Base-by-base conservation (phyloP, 1,140 invertebrate genomes). In the Tetragnatha versicolor region DNA sequence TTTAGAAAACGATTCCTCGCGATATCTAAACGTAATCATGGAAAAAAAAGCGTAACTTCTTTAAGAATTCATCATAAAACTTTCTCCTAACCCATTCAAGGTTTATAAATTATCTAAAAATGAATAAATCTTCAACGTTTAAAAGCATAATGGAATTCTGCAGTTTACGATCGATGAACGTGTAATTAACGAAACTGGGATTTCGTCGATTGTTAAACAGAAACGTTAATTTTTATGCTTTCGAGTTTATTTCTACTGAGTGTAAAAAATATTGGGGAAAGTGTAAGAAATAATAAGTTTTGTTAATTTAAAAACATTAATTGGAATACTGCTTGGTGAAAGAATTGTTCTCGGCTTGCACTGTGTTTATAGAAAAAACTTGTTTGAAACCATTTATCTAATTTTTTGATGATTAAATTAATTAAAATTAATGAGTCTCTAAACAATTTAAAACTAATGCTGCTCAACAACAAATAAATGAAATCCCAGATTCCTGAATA, bases 111-210 rank as follows among this genome's bases (percentile, higher is more conserved):
- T 53, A 55, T 55, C 33, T 25, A 17, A 55, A 55, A 70, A 55
- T 55, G 22, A 68, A 39, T 55, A 55, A n/a, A 55, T 70, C 39
- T 70, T 39, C 51, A 7, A 27, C 35, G 51, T 2, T 25, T 58
- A 22, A 39, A 55, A 70, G 27, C 58, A 33, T 55, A 70, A 70
- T 70, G 68, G 35, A 70, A 70, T 70, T 55, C 35, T 25, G 49
- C 68, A 70, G 35, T 39, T 22, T 22, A 55, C 33, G 35, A 70
- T 70, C 68, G 68, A 70, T 70, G 9, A 17, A 5, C 14, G 25
- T 6, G 68, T 70, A 70, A 70, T 70, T 70, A 70, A 55, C 68
- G 51, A 35, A 70, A 70, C 51, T 42, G 5, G n/a, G 12, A 33
- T 70, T 70, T 70, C 53, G 58, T 70, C 68, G 51, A 17, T 55